Conservation (phyloP, 1,140 invertebrate genomes). For the Agraylea sexmaculata region DNA sequence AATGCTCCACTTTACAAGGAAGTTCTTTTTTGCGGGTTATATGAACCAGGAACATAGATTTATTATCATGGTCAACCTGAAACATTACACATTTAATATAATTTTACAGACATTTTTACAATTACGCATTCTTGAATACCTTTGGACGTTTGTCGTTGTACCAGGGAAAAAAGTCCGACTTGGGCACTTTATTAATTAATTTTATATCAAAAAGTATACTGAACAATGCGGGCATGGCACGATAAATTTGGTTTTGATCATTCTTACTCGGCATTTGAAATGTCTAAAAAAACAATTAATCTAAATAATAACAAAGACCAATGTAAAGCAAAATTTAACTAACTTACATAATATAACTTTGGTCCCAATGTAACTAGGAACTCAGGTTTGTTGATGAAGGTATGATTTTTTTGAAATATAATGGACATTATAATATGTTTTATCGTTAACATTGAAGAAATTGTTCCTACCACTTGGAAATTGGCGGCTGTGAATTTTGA, state of each 20-base stretch:
- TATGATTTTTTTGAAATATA: conserved; percentile 39
- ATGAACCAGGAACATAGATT: conserved; percentile 42
- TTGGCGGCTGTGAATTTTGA: conserved; percentile 34
- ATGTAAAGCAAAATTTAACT: conserved; percentile 1
- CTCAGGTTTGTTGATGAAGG: conserved; percentile 39
- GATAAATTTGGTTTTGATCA: conserved; percentile 3
- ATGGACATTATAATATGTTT: conserved; percentile 43
- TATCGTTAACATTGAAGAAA: conserved; percentile 40
- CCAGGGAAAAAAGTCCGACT: conserved; percentile 42
- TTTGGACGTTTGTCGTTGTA: conserved; percentile 25
- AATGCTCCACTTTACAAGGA: conserved; percentile 35
- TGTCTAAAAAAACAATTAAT: conserved; percentile 19
- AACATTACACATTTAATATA: conserved; percentile 8
- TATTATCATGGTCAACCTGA: conserved; percentile 32
- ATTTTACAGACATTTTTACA: background rate
- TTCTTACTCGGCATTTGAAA: conserved; percentile 21
- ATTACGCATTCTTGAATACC: conserved; percentile 18
- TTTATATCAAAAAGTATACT: conserved; percentile 43
- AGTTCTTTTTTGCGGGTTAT: conserved; percentile 39
- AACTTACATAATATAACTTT: conserved; percentile 39
- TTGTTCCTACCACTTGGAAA: conserved; percentile 40
- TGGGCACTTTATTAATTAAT: conserved; percentile 39
- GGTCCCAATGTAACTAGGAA: conserved; percentile 41
- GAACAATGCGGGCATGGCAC: conserved; percentile 39
- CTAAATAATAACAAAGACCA: conserved; percentile 2